Base-by-base conservation (phyloP, 2,113 vertebrate genomes). In the Limanda limanda region DNA sequence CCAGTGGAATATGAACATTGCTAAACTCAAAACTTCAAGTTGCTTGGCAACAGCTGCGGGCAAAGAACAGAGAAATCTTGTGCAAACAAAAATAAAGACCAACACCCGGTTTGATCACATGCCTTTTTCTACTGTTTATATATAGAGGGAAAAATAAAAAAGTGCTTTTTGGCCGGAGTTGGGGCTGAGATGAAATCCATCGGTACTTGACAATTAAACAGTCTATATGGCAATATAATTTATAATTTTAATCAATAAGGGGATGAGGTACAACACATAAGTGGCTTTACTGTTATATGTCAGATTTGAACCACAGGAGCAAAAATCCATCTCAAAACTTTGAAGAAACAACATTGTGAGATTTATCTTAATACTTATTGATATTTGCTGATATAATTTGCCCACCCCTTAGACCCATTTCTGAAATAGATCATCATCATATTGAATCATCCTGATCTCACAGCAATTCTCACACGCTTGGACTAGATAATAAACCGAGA, bases 31-130 rank as follows among this genome's bases (percentile, higher is more conserved):
- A 83, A 55, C 9, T 63, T 25, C 57, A 71, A 81, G 85, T 86
- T 91, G 85, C 87, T 70, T 89, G 79, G 87, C 81, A 81, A 91
- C 85, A 82, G 78, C 73, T 55, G 10, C 1, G 1, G 20, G 42
- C 25, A 18, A 65, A 62, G 10, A 17, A 21, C 13, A n/a, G 21
- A 48, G 17, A 71, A 71, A 71, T 71, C 23, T 51, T 27, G 13
- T 74, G 54, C 59, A 65, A 69, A 80, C 25, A 68, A 70, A 69
- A 73, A 72, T 23, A 12, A 63, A 61, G 59, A 68, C 66, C 74
- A 71, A 57, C 23, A 64, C 35, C 24, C 27, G 56, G 56, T 66
- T 63, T 59, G 18, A 68, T 57, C 1, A 0, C 10, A 23, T 52
- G 37, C 54, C 8, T 40, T 60, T 35, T 1, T 18, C 5, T 0